Base-by-base conservation (phyloP, 2,797 vertebrate genomes). In the Clarias laeviceps region DNA sequence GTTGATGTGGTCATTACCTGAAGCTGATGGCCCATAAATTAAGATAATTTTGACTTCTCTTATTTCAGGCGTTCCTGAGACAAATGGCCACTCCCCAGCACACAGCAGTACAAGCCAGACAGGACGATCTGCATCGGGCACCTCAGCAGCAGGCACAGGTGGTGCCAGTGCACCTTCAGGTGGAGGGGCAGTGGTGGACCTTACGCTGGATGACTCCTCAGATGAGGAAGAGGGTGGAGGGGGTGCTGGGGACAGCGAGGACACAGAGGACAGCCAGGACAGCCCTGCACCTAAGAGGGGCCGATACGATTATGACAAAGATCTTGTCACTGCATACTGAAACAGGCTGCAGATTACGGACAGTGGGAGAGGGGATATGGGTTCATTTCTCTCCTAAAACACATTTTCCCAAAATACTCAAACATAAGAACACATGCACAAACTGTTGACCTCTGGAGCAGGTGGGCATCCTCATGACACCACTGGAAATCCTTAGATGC, bases 271-370 rank as follows among this genome's bases (percentile, higher is more conserved):
- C 18, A 97, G 97, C 24, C 94, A 96, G 0, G 97, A 97, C 82
- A 97, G 96, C 88, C 97, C 97, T 57, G 91, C 96, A 87, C 96
- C 96, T 32, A 99, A 99, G 92, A 91, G 95, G 89, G 96, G 97
- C 84, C 96, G 97, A 94, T 98, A 98, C 93, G 95, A 97, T 89
- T 99, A 97, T 0, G 97, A 97, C 93, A 99, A 99, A 93, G 98
- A 97, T 93, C 94, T 99, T 91, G 97, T 99, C 91, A 98, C 98
- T 11, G 98, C 98, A 86, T 99, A 98, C 96, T 99, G 97, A 99
- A 85, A 79, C 94, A 87, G 79, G 80, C 78, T 32, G 89, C 84
- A 87, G 92, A 90, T 88, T 54, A 92, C 91, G 90, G 89, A 92
- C 91, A 92, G 90, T 88, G 90, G 89, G 90, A 88, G 90, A 91